Evolutionary conservation across 2,797 vertebrate genomes (phyloP).

Genomic region (Remorina albescens): DNA sequence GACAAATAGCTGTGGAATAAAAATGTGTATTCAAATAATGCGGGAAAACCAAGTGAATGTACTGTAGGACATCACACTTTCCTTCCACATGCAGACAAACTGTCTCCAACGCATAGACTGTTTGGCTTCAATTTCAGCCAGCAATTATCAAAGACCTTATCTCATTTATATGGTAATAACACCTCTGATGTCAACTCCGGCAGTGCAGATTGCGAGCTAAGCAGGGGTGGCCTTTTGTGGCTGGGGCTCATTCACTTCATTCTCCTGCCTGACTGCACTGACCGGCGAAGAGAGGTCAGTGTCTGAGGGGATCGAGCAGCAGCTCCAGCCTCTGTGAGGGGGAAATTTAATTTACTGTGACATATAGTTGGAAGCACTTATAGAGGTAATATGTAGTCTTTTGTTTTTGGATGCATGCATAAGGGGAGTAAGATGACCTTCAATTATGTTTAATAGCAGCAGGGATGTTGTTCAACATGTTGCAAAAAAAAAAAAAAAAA

Average conservation of each 20-base stretch:
- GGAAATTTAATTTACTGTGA: constrained; percentile 69
- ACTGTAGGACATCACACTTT: constrained; percentile 51
- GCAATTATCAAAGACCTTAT: constrained; percentile 82
- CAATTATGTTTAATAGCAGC: constrained; percentile 52
- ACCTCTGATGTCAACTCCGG: constrained; percentile 66
- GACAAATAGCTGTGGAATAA: not conserved
- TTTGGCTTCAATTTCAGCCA: constrained; percentile 78
- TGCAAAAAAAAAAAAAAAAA: constrained; percentile 12
- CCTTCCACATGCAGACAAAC: constrained; percentile 55
- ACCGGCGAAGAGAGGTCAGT: constrained; percentile 63
- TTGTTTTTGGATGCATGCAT: constrained; percentile 49
- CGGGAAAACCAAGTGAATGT: constrained; percentile 20
- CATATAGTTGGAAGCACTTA: constrained; percentile 64
- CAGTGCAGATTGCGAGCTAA: constrained; percentile 63
- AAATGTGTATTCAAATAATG: constrained; percentile 10
- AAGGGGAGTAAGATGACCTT: constrained; percentile 56
- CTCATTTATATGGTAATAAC: constrained; percentile 89
- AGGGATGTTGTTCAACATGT: constrained; percentile 36
- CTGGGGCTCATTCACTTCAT: constrained; percentile 60
- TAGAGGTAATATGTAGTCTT: constrained; percentile 56
- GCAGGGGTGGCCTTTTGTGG: constrained; percentile 64
- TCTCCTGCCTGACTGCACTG: constrained; percentile 66
- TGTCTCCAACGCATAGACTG: constrained; percentile 60
- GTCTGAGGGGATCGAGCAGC: constrained; percentile 59
- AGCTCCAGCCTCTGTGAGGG: constrained; percentile 14